Percentiles rank a stretch among this genome's conserved stretches.
Evolutionary conservation across 2,888 invertebrate species (phyloP).

Genomic region (Lasius fuliginosus): DNA sequence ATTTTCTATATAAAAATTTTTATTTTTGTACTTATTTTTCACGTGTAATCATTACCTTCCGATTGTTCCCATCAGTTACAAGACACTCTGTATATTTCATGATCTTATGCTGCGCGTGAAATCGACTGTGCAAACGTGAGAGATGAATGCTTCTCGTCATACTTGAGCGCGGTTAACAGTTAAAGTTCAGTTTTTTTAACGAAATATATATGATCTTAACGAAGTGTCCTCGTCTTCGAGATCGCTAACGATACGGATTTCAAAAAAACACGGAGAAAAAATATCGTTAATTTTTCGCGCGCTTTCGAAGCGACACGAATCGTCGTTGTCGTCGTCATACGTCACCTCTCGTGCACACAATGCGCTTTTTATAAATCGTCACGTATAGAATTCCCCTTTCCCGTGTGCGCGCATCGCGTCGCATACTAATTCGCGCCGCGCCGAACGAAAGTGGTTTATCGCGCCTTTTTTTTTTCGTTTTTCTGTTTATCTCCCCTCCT

Average conservation of each 20-base stretch:
- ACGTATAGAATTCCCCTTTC: constrained; percentile 59
- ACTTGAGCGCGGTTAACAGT: background rate
- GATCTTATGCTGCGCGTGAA: background rate
- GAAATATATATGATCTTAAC: background rate
- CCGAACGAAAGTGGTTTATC: background rate
- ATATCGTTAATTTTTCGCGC: constrained; percentile 1
- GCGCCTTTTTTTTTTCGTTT: background rate
- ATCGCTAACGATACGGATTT: background rate
- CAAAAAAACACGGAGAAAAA: background rate
- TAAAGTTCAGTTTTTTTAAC: background rate
- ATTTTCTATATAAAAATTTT: background rate
- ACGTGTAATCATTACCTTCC: background rate
- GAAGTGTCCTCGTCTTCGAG: background rate
- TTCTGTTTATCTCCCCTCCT: background rate
- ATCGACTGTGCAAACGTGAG: background rate
- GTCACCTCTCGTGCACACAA: constrained; percentile 43
- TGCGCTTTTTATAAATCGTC: constrained; percentile 70
- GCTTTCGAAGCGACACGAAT: constrained; percentile 42
- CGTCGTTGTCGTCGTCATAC: constrained; percentile 24
- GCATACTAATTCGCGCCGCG: constrained; percentile 44
- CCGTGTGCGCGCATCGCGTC: constrained; percentile 22
- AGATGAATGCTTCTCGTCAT: background rate
- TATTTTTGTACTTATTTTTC: background rate
- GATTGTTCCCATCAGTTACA: background rate
- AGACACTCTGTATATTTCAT: background rate